Conservation (phyloP, 2,113 vertebrate genomes). For the Syngnathus typhle region DNA sequence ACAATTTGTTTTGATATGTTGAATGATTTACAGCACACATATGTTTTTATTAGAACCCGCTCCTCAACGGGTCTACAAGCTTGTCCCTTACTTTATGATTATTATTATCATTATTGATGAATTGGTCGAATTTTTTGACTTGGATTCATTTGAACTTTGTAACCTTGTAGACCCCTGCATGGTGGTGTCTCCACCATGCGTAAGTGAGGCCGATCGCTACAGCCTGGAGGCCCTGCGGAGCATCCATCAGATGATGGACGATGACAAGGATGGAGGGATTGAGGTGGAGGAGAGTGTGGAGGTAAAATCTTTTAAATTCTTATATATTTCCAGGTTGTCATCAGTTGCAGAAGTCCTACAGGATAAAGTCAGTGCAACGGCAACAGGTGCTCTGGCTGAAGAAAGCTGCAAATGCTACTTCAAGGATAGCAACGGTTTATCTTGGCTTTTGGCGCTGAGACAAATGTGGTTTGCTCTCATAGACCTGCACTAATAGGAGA, state of each 20-base stretch:
- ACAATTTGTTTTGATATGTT: background rate
- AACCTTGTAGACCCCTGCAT: conserved; percentile 77
- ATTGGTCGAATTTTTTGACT: too few species aligned
- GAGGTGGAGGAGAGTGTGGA: conserved; percentile 96
- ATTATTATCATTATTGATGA: too few species aligned
- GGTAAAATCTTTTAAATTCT: conserved; percentile 63
- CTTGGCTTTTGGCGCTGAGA: conserved; percentile 47
- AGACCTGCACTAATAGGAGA: conserved; percentile 40
- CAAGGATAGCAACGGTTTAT: conserved; percentile 55
- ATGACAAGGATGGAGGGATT: conserved; percentile 93
- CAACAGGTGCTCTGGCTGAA: conserved; percentile 51
- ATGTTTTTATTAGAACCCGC: background rate
- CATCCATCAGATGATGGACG: conserved; percentile 96
- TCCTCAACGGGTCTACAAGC: background rate
- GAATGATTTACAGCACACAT: background rate
- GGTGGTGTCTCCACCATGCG: conserved; percentile 80
- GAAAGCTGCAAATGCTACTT: conserved; percentile 45
- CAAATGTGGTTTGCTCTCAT: conserved; percentile 26
- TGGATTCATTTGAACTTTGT: background rate
- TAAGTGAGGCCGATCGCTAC: conserved; percentile 86
- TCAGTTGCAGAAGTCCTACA: conserved; percentile 3
- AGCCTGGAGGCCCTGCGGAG: conserved; percentile 88
- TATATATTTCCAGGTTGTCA: conserved; percentile 11
- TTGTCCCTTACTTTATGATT: background rate
- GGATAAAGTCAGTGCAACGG: conserved; percentile 16